A percentile compares a stretch with the other conserved stretches of the same genome.
phyloP scores from a whole-genome alignment of 2,113 vertebrate genomes.

The Halcyon malimbica region DNA sequence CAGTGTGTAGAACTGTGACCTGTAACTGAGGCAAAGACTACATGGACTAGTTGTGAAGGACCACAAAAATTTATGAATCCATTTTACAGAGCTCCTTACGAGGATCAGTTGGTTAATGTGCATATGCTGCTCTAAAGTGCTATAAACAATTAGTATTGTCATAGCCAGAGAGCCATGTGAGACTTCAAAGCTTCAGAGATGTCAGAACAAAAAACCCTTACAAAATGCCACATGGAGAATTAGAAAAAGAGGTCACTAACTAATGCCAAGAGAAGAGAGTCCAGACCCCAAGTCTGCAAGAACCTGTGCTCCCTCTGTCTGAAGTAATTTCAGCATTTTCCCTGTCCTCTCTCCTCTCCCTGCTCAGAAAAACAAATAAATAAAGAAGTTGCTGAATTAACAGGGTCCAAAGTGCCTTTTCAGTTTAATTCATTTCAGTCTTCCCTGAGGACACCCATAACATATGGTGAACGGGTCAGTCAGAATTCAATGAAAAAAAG shows the following conservation, averaged over 20 bases:
- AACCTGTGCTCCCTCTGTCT: neutral
- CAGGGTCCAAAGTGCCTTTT: slow-evolving; percentile 15
- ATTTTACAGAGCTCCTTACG: neutral
- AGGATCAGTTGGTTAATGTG: neutral
- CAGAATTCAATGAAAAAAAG: slow-evolving; percentile 38
- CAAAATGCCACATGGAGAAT: neutral
- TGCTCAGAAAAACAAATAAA: neutral
- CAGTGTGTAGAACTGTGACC: neutral
- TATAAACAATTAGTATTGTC: neutral
- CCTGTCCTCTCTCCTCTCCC: neutral
- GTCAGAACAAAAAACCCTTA: neutral
- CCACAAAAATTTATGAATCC: neutral
- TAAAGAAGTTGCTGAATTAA: neutral
- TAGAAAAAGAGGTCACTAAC: neutral
- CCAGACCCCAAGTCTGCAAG: neutral
- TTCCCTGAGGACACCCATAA: slow-evolving; percentile 32
- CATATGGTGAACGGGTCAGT: slow-evolving; percentile 42
- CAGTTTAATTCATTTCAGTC: slow-evolving; percentile 14
- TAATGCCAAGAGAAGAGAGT: neutral
- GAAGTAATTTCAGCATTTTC: neutral
- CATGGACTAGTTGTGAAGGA: neutral
- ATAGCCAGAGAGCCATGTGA: neutral
- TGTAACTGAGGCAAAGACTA: neutral
- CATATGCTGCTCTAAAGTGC: neutral
- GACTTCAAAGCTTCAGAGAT: neutral